These are phyloP conservation scores for Perizoma flavofasciatum DNA, from an alignment of 2,888 invertebrate species.

Conservation along the genomic window DNA sequence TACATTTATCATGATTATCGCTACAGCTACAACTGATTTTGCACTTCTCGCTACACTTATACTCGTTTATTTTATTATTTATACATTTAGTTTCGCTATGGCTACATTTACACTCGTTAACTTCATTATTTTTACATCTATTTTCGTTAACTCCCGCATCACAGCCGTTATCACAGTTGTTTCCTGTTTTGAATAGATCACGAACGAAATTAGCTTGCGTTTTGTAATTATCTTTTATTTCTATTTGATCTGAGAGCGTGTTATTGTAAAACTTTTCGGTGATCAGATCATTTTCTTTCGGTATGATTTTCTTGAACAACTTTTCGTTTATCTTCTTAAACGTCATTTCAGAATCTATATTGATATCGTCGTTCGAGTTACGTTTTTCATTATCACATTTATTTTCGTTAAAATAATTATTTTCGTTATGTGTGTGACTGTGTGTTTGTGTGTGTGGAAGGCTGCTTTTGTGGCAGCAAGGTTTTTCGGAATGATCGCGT, in stretches of 20 bases:
- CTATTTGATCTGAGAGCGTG: conserved; percentile 51
- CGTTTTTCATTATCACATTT: conserved; percentile 24
- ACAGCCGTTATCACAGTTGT: conserved; percentile 27
- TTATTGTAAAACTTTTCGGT: conserved; percentile 73
- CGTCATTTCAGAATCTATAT: conserved; percentile 39
- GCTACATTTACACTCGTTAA: too few relatives aligned
- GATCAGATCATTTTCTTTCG: conserved; percentile 60
- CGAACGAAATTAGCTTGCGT: conserved; percentile 70
- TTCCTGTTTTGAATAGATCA: conserved; percentile 60
- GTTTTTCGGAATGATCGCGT: conserved; percentile 49
- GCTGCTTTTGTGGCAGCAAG: conserved; percentile 50
- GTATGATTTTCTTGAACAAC: conserved; percentile 53
- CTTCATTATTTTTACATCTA: conserved; percentile 15
- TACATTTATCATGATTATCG: conserved; percentile 30
- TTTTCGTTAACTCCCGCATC: conserved; percentile 4
- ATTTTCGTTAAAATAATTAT: conserved; percentile 25
- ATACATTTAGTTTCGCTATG: too few relatives aligned
- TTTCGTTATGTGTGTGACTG: conserved; percentile 18
- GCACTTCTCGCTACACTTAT: too few relatives aligned
- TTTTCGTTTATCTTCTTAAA: conserved; percentile 53
- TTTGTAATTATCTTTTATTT: conserved; percentile 63
- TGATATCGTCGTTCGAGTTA: conserved; percentile 25
- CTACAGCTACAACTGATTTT: too few relatives aligned
- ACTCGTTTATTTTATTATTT: too few relatives aligned
- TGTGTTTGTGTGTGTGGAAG: conserved; percentile 19